Conservation (phyloP, 2,888 invertebrate genomes). For the Dryadula phaetusa region DNA sequence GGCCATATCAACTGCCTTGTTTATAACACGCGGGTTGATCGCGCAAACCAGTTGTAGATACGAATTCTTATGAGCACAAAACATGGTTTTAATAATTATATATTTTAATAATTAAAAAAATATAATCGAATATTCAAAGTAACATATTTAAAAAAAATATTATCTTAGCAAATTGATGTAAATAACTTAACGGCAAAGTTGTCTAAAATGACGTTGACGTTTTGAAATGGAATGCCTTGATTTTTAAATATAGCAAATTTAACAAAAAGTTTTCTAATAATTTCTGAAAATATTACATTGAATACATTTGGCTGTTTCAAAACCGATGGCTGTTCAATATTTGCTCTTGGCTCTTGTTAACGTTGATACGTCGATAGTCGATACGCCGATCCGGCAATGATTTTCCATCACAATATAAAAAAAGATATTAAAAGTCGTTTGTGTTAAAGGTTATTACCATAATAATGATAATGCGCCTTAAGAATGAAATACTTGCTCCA, state of each 20-base stretch:
- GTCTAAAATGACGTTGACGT: background rate
- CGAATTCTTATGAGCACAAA: constrained; percentile 72
- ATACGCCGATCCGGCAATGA: too few relatives aligned
- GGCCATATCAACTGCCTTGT: constrained; percentile 70
- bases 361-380: too few relatives aligned
- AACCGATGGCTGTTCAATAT: too few relatives aligned
- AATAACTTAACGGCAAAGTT: background rate
- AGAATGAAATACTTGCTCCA: too few relatives aligned
- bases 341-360: too few relatives aligned
- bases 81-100: constrained; percentile 54
- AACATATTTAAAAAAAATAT: constrained; percentile 6
- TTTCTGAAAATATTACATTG: background rate
- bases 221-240: constrained; percentile 6
- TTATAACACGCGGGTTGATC: constrained; percentile 69
- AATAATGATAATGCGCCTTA: too few relatives aligned
- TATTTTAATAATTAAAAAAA: background rate
- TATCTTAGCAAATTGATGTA: background rate
- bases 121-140: constrained; percentile 15
- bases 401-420: too few relatives aligned
- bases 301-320: too few relatives aligned
- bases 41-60: constrained; percentile 72
- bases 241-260: background rate
- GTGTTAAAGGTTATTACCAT: too few relatives aligned
- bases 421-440: too few relatives aligned
- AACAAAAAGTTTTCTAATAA: background rate